These are phyloP conservation scores for Cyclargus thomasi DNA, from an alignment of 1,140 invertebrate species.

Conservation along the genomic window DNA sequence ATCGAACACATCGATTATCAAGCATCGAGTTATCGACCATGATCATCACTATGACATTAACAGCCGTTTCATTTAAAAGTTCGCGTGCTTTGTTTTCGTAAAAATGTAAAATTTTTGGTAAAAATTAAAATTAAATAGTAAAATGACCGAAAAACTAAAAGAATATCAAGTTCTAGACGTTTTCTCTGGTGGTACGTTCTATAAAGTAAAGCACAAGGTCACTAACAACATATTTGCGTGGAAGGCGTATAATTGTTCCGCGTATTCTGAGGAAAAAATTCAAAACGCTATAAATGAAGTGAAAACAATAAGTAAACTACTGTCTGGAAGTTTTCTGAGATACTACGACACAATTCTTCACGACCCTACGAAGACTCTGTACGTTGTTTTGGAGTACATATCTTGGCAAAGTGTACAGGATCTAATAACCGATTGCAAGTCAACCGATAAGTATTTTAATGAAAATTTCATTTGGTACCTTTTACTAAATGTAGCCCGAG, in stretches of 20 bases:
- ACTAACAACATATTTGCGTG: constrained; percentile 67
- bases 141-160: constrained; percentile 63
- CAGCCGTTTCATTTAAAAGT: constrained; percentile 56
- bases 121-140: constrained; percentile 29
- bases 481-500: constrained; percentile 54
- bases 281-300: constrained; percentile 60
- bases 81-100: constrained; percentile 58
- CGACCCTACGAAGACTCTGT: constrained; percentile 59
- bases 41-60: constrained; percentile 39
- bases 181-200: constrained; percentile 63
- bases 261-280: constrained; percentile 60
- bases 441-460: constrained; percentile 48
- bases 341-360: constrained; percentile 66
- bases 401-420: constrained; percentile 58
- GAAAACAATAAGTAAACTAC: constrained; percentile 54
- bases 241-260: constrained; percentile 63
- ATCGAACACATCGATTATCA: too few relatives aligned
- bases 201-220: constrained; percentile 71
- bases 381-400: constrained; percentile 65
- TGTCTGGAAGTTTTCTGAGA: constrained; percentile 50
- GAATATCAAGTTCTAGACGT: constrained; percentile 71
- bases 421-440: constrained; percentile 47
- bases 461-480: constrained; percentile 67
- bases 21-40: not conserved
- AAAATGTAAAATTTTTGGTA: constrained; percentile 53